Evolutionary conservation across 2,888 invertebrate species (phyloP).

Genomic region (Entomobrya proxima): DNA sequence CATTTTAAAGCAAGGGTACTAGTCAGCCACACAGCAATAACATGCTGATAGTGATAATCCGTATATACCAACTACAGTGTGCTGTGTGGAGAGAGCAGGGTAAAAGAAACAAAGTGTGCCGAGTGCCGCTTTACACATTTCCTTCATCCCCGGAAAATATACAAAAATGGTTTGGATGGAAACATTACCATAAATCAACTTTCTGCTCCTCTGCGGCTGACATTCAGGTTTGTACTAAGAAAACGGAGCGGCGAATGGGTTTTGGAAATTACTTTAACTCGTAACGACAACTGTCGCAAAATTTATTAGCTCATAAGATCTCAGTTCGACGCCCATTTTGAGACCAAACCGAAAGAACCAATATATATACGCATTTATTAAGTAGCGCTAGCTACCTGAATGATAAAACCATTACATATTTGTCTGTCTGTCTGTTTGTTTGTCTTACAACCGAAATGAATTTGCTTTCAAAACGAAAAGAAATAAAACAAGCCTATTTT

Average conservation of each 20-base stretch:
- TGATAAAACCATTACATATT: too few relatives aligned
- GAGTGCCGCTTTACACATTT: conserved; percentile 44
- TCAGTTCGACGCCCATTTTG: conserved; percentile 76
- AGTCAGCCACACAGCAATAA: too few relatives aligned
- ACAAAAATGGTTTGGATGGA: conserved; percentile 75
- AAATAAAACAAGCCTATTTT: too few relatives aligned
- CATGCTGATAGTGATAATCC: too few relatives aligned
- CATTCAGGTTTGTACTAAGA: conserved; percentile 74
- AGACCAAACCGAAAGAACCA: conserved; percentile 67
- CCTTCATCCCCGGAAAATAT: conserved; percentile 71
- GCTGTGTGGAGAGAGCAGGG: conserved; percentile 44
- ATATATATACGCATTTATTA: conserved; percentile 56
- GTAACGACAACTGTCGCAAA: conserved; percentile 76
- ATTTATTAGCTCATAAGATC: conserved; percentile 76
- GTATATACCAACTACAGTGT: too few relatives aligned
- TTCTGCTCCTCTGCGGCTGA: conserved; percentile 75
- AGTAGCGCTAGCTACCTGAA: too few relatives aligned
- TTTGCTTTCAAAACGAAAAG: too few relatives aligned
- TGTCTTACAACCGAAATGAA: too few relatives aligned
- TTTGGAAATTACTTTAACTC: conserved; percentile 76
- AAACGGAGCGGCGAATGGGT: conserved; percentile 74
- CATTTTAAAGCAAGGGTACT: too few relatives aligned
- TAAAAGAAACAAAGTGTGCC: conserved; percentile 47
- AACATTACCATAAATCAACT: conserved; percentile 76
- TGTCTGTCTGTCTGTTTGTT: too few relatives aligned